Evolutionary conservation across 2,113 vertebrate genomes (phyloP).

Genomic region (Sebastes schlegelii): DNA sequence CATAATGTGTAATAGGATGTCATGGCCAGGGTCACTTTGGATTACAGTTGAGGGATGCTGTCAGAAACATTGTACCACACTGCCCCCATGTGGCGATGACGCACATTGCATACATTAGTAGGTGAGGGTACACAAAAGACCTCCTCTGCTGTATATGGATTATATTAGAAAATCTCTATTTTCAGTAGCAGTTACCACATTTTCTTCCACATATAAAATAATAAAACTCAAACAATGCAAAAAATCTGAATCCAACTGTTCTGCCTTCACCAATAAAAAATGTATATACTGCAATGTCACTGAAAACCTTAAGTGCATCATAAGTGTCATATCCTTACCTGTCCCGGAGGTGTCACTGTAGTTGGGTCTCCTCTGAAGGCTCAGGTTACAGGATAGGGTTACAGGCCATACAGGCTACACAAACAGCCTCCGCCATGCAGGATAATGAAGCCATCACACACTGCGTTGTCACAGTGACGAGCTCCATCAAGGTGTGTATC

Average conservation of each 20-base stretch:
- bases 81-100: constrained; percentile 70
- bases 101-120: constrained; percentile 16
- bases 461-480: constrained; percentile 32
- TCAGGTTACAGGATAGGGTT: constrained; percentile 74
- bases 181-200: not conserved
- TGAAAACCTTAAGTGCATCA: not conserved
- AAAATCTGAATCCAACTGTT: not conserved
- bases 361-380: constrained; percentile 25
- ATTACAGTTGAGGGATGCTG: constrained; percentile 50
- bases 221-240: not conserved
- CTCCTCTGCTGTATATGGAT: not conserved
- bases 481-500: constrained; percentile 47
- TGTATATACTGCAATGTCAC: not conserved
- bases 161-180: not conserved
- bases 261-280: not conserved
- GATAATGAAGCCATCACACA: constrained; percentile 26
- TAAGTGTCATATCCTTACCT: constrained; percentile 42
- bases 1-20: constrained; percentile 76
- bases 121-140: not conserved
- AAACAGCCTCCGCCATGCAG: constrained; percentile 20
- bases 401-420: constrained; percentile 48
- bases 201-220: not conserved
- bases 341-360: constrained; percentile 34
- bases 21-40: constrained; percentile 78
- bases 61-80: constrained; percentile 62